phyloP scores from a whole-genome alignment of 2,113 vertebrate species.

The Grus americana region DNA sequence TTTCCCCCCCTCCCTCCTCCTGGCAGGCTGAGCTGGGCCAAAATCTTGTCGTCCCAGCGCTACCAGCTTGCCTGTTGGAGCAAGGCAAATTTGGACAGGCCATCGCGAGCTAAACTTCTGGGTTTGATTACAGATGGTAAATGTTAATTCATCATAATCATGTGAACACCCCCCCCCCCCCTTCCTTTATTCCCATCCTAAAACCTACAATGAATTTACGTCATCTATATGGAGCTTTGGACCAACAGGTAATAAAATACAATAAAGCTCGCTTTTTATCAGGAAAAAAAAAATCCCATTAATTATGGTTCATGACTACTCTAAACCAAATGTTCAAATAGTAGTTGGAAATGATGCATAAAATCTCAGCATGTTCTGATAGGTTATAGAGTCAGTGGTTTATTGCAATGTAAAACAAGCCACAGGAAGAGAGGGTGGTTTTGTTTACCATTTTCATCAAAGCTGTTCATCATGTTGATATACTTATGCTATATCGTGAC shows the following conservation, averaged over 20 bases:
- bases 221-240: conserved; percentile 10
- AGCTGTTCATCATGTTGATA: conserved; percentile 53
- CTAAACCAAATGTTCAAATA: conserved; percentile 65
- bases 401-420: conserved; percentile 54
- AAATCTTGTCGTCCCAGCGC: conserved; percentile 25
- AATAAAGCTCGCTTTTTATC: conserved; percentile 43
- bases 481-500: conserved; percentile 10
- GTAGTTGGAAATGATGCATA: conserved; percentile 43
- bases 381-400: conserved; percentile 63
- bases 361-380: conserved; percentile 62
- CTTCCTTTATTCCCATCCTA: not conserved
- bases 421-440: conserved; percentile 57
- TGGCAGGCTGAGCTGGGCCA: conserved; percentile 64
- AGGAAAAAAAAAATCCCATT: conserved; percentile 36
- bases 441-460: conserved; percentile 55
- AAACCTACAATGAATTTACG: conserved; percentile 32
- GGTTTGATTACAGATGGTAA: conserved; percentile 9
- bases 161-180: not conserved
- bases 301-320: conserved; percentile 59
- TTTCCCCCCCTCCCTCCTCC: not conserved
- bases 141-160: conserved; percentile 35
- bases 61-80: conserved; percentile 9
- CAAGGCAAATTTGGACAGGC: not conserved
- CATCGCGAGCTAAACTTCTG: not conserved
- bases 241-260: conserved; percentile 57